A percentile compares a stretch with the other conserved stretches of the same genome.
Conservation (phyloP, 1,140 invertebrate genomes). For the Atopsyche davidsoni region DNA sequence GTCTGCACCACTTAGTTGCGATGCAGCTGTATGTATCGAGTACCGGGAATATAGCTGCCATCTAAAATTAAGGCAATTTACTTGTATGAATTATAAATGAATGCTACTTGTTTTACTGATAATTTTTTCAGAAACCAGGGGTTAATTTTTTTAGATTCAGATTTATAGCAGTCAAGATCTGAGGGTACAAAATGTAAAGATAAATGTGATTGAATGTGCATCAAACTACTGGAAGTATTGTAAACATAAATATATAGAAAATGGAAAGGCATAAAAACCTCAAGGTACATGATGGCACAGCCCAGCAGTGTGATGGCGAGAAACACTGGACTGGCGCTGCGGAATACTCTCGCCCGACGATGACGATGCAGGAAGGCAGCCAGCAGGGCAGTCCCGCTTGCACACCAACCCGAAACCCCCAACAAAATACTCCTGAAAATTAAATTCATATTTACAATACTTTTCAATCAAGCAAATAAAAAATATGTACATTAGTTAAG, state of each 20-base stretch:
- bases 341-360: conserved; percentile 78
- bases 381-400: conserved; percentile 64
- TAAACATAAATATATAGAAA: too few species aligned
- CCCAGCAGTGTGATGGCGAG: conserved; percentile 79
- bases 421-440: conserved; percentile 67
- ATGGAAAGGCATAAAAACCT: conserved; percentile 59
- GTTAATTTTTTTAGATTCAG: too few species aligned
- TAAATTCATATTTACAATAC: conserved; percentile 16
- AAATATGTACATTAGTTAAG: too few species aligned
- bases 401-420: conserved; percentile 74
- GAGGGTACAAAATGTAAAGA: too few species aligned
- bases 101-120: not conserved
- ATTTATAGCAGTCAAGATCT: too few species aligned
- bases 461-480: conserved; percentile 2
- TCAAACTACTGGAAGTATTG: too few species aligned
- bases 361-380: conserved; percentile 75
- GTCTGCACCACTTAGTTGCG: conserved; percentile 83
- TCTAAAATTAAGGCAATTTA: conserved; percentile 49
- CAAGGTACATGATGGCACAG: conserved; percentile 84
- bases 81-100: not conserved
- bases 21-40: conserved; percentile 76
- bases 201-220: too few species aligned
- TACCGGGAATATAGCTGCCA: conserved; percentile 84
- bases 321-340: conserved; percentile 86
- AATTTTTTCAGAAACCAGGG: not conserved